A percentile compares a stretch with the other conserved stretches of the same genome.
phyloP scores from a whole-genome alignment of 2,113 vertebrate genomes.

The Platanista minor region DNA sequence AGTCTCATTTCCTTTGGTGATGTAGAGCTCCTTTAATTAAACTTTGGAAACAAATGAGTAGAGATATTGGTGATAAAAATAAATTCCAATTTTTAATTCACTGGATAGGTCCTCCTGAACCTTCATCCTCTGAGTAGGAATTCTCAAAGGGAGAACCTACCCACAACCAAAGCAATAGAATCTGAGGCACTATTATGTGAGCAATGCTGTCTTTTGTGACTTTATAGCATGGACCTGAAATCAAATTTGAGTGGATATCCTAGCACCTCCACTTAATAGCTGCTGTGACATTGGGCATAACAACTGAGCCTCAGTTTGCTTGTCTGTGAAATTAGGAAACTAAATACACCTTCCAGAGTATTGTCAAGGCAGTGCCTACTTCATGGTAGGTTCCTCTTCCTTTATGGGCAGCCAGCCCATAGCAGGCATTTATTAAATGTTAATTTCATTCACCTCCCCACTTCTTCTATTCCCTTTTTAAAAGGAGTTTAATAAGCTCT shows the following conservation, averaged over 20 bases:
- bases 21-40: neutral
- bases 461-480: constrained; percentile 25
- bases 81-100: neutral
- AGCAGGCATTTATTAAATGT: neutral
- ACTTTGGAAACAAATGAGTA: neutral
- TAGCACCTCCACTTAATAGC: neutral
- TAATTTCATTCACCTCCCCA: neutral
- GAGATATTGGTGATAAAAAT: neutral
- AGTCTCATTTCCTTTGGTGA: neutral
- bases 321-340: neutral
- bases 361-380: neutral
- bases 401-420: neutral
- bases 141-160: neutral
- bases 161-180: neutral
- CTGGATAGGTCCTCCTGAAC: neutral
- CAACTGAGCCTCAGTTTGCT: neutral
- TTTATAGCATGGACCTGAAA: neutral
- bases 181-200: neutral
- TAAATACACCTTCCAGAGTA: neutral
- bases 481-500: constrained; percentile 70
- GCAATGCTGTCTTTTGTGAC: neutral
- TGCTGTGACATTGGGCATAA: neutral
- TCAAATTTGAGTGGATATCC: neutral
- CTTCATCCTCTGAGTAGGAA: neutral
- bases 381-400: neutral